Conservation (phyloP, 2,797 vertebrate genomes). For the Chromis chromis region DNA sequence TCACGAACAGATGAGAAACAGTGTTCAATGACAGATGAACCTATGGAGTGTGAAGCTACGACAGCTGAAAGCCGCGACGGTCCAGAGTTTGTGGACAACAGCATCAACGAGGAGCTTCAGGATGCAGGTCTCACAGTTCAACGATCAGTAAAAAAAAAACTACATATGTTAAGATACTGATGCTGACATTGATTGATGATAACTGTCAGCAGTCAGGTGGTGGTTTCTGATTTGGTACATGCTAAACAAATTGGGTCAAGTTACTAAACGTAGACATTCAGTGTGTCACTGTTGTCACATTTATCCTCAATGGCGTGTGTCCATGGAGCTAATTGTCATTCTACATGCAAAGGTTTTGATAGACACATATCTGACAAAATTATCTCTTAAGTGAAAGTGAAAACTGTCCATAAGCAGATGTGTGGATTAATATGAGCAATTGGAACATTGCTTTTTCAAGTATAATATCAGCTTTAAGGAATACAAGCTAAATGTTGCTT, state of each 20-base stretch:
- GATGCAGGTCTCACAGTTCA: slow-evolving; percentile 43
- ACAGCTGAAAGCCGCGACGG: background rate
- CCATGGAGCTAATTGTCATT: background rate
- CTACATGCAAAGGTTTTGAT: too few species aligned
- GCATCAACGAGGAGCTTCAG: background rate
- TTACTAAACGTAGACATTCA: background rate
- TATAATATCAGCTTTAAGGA: too few species aligned
- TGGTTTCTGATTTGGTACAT: background rate
- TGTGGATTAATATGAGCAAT: background rate
- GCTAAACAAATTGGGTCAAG: background rate
- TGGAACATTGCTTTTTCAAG: background rate
- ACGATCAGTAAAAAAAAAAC: background rate
- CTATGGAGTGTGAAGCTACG: slow-evolving; percentile 22
- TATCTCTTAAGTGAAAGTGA: too few species aligned
- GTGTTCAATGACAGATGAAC: slow-evolving; percentile 18
- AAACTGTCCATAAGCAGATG: background rate
- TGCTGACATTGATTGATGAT: background rate
- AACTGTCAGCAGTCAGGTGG: too few species aligned
- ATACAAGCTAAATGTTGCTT: background rate
- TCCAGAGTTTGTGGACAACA: slow-evolving; percentile 5
- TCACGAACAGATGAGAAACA: slow-evolving; percentile 29
- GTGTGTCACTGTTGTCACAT: background rate
- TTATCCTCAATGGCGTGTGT: background rate
- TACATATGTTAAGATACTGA: background rate
- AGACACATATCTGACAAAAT: too few species aligned